Percentiles rank a stretch among this genome's conserved stretches.
phyloP scores from a whole-genome alignment of 2,888 invertebrate species.

The Cerceris rybyensis region DNA sequence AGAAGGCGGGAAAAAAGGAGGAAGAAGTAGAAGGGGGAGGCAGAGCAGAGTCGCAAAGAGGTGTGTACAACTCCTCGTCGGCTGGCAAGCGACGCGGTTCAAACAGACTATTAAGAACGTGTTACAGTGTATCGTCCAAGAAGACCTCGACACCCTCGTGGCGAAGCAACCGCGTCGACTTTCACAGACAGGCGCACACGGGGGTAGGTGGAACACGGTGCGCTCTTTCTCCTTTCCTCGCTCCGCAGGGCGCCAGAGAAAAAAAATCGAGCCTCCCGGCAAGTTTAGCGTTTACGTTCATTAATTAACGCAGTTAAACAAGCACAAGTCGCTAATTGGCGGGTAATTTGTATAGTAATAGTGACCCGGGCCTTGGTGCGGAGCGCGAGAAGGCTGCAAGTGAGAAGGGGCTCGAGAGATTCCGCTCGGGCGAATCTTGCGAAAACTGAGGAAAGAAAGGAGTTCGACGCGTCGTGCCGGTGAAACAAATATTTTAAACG shows the following conservation, averaged over 20 bases:
- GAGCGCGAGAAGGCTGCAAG: conserved; percentile 15
- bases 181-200: conserved; percentile 16
- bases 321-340: conserved; percentile 79
- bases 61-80: conserved; percentile 64
- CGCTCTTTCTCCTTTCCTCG: conserved; percentile 40
- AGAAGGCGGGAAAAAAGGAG: conserved; percentile 56
- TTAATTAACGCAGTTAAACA: conserved; percentile 79
- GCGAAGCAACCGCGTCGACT: conserved; percentile 33
- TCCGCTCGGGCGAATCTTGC: conserved; percentile 50
- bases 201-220: conserved; percentile 27
- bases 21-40: conserved; percentile 59
- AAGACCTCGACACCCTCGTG: conserved; percentile 57
- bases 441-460: conserved; percentile 52
- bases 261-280: conserved; percentile 60
- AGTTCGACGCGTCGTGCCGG: conserved; percentile 30
- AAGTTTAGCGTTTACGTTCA: conserved; percentile 76
- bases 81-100: conserved; percentile 64
- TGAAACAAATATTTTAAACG: conserved; percentile 33
- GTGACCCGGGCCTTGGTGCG: conserved; percentile 70
- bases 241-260: conserved; percentile 21
- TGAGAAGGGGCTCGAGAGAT: conserved; percentile 34
- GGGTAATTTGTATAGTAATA: conserved; percentile 77
- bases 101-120: conserved; percentile 69
- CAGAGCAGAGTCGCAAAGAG: conserved; percentile 59
- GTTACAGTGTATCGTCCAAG: conserved; percentile 65